Percentiles rank a stretch among this genome's conserved stretches.
Conservation (phyloP, 1,140 invertebrate species). For the Dufourea novaeangliae region DNA sequence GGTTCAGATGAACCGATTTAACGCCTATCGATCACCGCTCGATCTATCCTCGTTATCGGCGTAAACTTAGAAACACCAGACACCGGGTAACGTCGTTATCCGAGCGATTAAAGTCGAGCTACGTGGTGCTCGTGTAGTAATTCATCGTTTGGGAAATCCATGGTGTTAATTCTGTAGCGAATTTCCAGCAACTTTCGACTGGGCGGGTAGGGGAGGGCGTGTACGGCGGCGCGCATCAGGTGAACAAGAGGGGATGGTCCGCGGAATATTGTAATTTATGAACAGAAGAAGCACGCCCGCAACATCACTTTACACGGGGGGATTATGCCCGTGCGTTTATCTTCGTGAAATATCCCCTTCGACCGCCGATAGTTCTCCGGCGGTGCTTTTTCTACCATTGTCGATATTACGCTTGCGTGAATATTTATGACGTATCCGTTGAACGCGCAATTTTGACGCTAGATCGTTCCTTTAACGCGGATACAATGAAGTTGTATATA, state of each 20-base stretch:
- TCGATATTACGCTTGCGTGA: not conserved
- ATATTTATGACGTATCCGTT: not conserved
- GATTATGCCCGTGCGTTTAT: not conserved
- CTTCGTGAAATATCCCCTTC: not conserved
- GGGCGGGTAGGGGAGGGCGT: not conserved
- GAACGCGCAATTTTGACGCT: not conserved
- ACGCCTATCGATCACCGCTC: not conserved
- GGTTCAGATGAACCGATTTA: not conserved
- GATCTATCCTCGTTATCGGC: slow-evolving; percentile 6
- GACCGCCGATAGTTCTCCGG: not conserved
- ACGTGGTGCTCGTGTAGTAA: slow-evolving; percentile 45
- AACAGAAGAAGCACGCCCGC: slow-evolving; percentile 13
- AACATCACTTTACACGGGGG: not conserved
- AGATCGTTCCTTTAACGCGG: not conserved
- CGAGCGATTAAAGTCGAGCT: slow-evolving; percentile 43
- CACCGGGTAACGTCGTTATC: slow-evolving; percentile 16
- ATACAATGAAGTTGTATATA: not conserved
- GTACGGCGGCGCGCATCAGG: slow-evolving; percentile 19
- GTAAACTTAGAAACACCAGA: not conserved
- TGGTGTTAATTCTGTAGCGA: slow-evolving; percentile 54
- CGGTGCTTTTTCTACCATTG: slow-evolving; percentile 2
- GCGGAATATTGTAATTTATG: slow-evolving; percentile 53
- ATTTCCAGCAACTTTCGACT: slow-evolving; percentile 40
- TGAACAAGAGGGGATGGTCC: slow-evolving; percentile 17
- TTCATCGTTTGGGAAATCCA: slow-evolving; percentile 57